Conservation (phyloP, 2,888 invertebrate genomes). For the Melipona bicolor region DNA sequence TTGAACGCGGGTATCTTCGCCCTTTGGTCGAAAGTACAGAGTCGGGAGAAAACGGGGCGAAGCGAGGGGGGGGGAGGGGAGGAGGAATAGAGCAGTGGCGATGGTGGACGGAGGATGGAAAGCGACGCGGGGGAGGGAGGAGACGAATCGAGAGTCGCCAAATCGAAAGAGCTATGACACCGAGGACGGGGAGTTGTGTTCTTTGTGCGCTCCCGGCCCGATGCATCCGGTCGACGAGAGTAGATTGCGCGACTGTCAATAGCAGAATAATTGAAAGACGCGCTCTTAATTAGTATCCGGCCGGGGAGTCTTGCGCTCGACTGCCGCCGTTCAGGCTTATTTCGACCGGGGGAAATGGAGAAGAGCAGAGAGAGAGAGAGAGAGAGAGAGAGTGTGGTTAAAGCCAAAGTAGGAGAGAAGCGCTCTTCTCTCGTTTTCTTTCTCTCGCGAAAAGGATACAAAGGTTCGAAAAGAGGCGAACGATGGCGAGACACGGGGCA, state of each 20-base stretch:
- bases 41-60: neutral
- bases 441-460: slow-evolving; percentile 23
- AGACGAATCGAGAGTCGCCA: neutral
- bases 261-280: slow-evolving; percentile 76
- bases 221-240: slow-evolving; percentile 50
- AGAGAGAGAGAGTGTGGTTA: neutral
- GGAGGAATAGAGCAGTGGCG: neutral
- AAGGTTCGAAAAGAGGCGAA: neutral
- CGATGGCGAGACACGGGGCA: neutral
- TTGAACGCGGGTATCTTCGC: neutral
- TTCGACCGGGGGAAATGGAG: slow-evolving; percentile 23
- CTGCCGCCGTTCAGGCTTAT: slow-evolving; percentile 56
- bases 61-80: neutral
- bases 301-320: slow-evolving; percentile 33
- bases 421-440: too few species aligned
- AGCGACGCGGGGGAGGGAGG: too few species aligned
- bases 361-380: neutral
- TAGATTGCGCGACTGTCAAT: slow-evolving; percentile 72
- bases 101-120: neutral
- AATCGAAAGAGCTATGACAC: slow-evolving; percentile 28
- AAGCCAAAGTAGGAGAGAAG: too few species aligned
- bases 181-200: slow-evolving; percentile 17
- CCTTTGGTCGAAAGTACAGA: neutral
- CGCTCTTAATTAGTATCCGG: slow-evolving; percentile 73
- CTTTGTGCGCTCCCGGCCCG: slow-evolving; percentile 44